Evolutionary conservation across 2,888 invertebrate genomes (phyloP).

Genomic region (Morpho deidamia): DNA sequence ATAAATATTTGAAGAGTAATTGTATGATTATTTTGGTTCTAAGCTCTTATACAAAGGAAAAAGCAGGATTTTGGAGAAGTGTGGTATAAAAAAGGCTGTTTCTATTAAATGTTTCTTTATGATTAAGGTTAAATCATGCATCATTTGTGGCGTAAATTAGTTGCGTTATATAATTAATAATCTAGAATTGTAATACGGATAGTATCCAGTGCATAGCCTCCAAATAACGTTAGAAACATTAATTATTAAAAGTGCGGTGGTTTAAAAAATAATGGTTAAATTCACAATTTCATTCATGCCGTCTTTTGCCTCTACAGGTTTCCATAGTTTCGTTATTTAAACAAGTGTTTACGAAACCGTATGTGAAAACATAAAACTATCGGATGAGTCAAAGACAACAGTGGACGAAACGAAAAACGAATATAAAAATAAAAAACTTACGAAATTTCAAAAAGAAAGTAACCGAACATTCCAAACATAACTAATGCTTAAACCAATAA

Average conservation of each 20-base stretch:
- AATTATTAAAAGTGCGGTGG: slow-evolving; percentile 46
- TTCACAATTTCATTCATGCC: slow-evolving; percentile 32
- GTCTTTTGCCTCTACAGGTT: slow-evolving; percentile 45
- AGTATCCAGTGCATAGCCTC: slow-evolving; percentile 23
- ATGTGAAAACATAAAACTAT: slow-evolving; percentile 46
- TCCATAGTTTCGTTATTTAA: slow-evolving; percentile 52
- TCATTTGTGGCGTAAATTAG: slow-evolving; percentile 6
- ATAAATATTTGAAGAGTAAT: no score
- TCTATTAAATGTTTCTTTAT: no score
- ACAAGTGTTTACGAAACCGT: slow-evolving; percentile 59
- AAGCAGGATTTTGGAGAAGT: no score
- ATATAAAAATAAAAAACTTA: slow-evolving; percentile 39
- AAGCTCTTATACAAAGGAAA: no score
- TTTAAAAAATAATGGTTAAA: slow-evolving; percentile 42
- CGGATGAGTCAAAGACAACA: slow-evolving; percentile 41
- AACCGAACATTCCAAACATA: slow-evolving; percentile 64
- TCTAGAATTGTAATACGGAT: background rate
- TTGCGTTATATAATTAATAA: background rate
- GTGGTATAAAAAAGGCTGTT: no score
- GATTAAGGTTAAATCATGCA: background rate
- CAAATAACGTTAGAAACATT: slow-evolving; percentile 39
- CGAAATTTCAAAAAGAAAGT: slow-evolving; percentile 30
- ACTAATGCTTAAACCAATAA: slow-evolving; percentile 54
- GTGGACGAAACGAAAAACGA: slow-evolving; percentile 40
- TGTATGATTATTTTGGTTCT: no score